Conservation (phyloP, 2,888 invertebrate species). For the Lumbricus terrestris region DNA sequence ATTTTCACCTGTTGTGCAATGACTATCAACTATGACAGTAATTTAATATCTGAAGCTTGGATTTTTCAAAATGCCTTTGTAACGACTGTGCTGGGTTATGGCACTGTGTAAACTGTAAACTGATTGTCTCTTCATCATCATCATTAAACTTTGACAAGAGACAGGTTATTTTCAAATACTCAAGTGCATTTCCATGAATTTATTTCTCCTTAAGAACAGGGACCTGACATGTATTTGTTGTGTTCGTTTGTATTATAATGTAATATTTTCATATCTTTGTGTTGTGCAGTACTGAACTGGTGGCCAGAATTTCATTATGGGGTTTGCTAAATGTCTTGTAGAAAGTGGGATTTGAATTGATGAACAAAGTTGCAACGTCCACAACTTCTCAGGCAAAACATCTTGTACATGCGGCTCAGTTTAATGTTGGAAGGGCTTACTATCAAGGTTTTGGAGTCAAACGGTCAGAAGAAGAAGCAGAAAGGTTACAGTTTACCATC, state of each 20-base stretch:
- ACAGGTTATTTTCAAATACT: too few relatives aligned
- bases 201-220: neutral
- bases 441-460: conserved; percentile 57
- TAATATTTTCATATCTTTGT: neutral
- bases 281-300: neutral
- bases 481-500: conserved; percentile 45
- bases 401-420: conserved; percentile 51
- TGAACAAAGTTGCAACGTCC: conserved; percentile 47
- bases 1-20: too few relatives aligned
- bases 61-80: too few relatives aligned
- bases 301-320: neutral
- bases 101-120: too few relatives aligned
- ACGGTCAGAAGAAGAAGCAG: conserved; percentile 56
- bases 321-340: conserved; percentile 13
- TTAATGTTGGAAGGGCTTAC: conserved; percentile 57
- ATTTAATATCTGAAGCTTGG: too few relatives aligned
- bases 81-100: too few relatives aligned
- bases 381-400: conserved; percentile 46
- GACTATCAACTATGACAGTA: too few relatives aligned
- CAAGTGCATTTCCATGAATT: too few relatives aligned
- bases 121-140: too few relatives aligned
- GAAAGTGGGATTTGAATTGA: conserved; percentile 47
- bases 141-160: too few relatives aligned
- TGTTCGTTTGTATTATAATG: neutral
- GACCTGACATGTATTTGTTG: neutral